Evolutionary conservation across 2,113 vertebrate genomes (phyloP), one percentile per base, ranked within the genome.

Genomic region (Anser brachyrhynchus): DNA sequence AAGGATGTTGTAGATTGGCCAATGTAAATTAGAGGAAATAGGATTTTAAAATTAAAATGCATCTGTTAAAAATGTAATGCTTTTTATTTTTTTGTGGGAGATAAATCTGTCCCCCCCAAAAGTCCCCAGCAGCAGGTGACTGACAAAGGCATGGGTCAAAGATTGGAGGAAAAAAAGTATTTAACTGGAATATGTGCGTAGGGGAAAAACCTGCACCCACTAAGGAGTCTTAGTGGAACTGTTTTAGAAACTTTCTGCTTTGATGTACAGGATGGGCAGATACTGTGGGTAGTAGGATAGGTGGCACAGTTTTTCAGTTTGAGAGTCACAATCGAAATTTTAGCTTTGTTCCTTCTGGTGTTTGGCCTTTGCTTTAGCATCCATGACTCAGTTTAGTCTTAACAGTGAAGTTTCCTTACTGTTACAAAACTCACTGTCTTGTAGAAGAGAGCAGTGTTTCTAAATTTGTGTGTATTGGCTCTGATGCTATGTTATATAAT

Each of bases 151-250:
- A 28, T 49, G 55, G 1, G 31, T 57, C 31, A 58, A 67, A 88
- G 44, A 26, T 33, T 44, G 43, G 7, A 44, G 14, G 43, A 44
- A 44, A 17, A 44, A 37, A 75, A n/a, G 28, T 79, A 25, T 55
- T 49, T 89, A 51, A 44, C 8, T 69, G 39, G 26, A 74, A 44
- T 74, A 57, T 62, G 6, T 74, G 7, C 55, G 51, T 43, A 14
- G 13, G 23, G 10, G 21, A 9, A 74, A 64, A 78, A 17, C 2
- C 3, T 59, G 5, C 37, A 12, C 0, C 0, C 57, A 17, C 57
- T 66, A 57, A 41, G 14, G 33, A 41, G 17, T 43, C 11, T 57
- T 84, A 46, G 16, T 57, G 35, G 17, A 88, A 64, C 51, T 82
- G 4, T 75, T 74, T 72, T 22, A 59, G 46, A 75, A 88, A 51